A percentile compares a stretch with the other conserved stretches of the same genome.
Evolutionary conservation across 92 coral and sea anemone genomes (phyloP).

Genomic region (Muricea muricata): DNA sequence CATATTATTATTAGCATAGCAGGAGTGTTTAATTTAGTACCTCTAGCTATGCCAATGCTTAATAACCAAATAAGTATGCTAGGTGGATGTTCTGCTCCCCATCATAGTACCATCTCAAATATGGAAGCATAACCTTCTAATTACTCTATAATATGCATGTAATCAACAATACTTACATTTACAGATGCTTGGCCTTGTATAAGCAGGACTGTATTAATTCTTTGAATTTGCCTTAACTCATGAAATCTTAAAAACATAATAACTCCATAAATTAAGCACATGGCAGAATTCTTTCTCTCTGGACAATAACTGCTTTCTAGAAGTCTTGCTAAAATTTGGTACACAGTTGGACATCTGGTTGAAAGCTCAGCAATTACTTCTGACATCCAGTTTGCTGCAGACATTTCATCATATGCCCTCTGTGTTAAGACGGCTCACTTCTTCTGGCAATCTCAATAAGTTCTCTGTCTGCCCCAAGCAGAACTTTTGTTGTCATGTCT

Average conservation of each 20-base stretch:
- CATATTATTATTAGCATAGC: too few relatives aligned
- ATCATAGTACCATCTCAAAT: too few relatives aligned
- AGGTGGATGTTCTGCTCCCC: too few relatives aligned
- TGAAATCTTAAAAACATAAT: conserved; percentile 22
- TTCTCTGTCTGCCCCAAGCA: background rate
- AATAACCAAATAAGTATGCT: too few relatives aligned
- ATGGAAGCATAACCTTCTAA: too few relatives aligned
- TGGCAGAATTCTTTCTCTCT: conserved; percentile 4
- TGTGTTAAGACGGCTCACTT: background rate
- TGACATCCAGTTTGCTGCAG: conserved; percentile 14
- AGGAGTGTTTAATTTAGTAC: too few relatives aligned
- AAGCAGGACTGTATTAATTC: conserved; percentile 34
- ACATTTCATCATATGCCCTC: background rate
- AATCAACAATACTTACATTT: background rate
- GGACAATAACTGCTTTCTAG: background rate
- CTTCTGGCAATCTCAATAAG: conserved; percentile 21
- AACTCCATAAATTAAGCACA: conserved; percentile 30
- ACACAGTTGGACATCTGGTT: conserved; percentile 7
- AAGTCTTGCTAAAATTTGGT: background rate
- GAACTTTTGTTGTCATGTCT: background rate
- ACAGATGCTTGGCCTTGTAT: conserved; percentile 31
- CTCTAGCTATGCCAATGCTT: too few relatives aligned
- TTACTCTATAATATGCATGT: too few relatives aligned
- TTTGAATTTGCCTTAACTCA: conserved; percentile 12
- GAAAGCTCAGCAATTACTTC: background rate